Evolutionary conservation across 2,113 vertebrate genomes (phyloP).

Genomic region (Herpetotheres cachinnans): DNA sequence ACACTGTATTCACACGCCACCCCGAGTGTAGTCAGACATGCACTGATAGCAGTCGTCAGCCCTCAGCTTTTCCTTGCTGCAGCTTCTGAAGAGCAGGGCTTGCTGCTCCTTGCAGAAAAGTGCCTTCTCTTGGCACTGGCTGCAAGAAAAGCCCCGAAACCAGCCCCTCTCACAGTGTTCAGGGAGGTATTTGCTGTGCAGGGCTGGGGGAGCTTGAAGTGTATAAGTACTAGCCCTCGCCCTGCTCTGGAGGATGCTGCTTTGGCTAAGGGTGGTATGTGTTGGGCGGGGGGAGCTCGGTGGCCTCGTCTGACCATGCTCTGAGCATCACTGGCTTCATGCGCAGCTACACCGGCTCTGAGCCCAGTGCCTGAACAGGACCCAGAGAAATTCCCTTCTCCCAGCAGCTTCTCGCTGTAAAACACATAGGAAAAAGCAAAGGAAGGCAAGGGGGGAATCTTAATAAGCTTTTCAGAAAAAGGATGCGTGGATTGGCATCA

Average conservation of each 20-base stretch:
- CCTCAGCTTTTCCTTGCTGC: not conserved
- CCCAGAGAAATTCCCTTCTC: not conserved
- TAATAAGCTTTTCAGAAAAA: not conserved
- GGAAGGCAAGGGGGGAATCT: not conserved
- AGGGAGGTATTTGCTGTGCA: not conserved
- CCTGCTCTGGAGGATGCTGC: not conserved
- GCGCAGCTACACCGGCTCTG: not conserved
- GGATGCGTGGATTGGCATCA: not conserved
- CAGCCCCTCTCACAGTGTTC: accelerated
- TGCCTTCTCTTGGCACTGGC: not conserved
- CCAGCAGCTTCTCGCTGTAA: not conserved
- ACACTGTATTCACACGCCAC: not conserved
- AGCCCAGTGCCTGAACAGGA: not conserved
- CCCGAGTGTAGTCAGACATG: not conserved
- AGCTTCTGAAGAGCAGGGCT: not conserved
- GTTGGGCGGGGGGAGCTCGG: not conserved
- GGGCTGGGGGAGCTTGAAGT: not conserved
- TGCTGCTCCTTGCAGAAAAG: not conserved
- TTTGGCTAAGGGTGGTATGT: not conserved
- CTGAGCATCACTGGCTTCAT: accelerated
- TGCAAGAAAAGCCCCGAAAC: not conserved
- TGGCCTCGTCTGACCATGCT: not conserved
- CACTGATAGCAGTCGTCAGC: not conserved
- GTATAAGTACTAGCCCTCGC: not conserved
- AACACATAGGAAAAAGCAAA: not conserved